Conservation (phyloP, 1,140 invertebrate genomes). For the Globodera rostochiensis region DNA sequence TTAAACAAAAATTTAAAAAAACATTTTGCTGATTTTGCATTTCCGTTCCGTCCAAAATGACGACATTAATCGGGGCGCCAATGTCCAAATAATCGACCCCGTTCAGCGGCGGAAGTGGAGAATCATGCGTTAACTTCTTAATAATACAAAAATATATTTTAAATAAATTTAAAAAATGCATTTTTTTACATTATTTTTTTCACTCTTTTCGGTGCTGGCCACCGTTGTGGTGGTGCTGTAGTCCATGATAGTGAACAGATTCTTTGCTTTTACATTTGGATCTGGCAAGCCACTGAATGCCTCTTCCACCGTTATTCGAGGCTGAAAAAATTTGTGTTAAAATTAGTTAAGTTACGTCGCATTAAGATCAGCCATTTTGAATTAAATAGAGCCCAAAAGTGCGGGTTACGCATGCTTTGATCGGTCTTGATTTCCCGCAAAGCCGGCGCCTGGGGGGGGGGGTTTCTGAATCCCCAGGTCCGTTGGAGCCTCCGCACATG, state of each 20-base stretch:
- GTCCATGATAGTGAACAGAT: not conserved
- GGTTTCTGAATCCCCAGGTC: no score
- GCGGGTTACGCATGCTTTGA: no score
- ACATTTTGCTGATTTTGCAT: not conserved
- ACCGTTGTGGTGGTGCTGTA: not conserved
- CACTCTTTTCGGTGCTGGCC: not conserved
- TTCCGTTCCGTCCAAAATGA: constrained; percentile 6
- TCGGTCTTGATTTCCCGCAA: no score
- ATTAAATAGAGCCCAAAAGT: no score
- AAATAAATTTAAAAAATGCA: not conserved
- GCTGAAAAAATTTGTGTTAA: constrained; percentile 3
- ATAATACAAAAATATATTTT: not conserved
- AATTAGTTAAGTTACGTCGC: no score
- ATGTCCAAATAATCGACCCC: not conserved
- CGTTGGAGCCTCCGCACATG: no score
- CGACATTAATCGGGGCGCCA: not conserved
- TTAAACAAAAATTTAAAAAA: not conserved
- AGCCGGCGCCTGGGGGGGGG: no score
- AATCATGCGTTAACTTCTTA: not conserved
- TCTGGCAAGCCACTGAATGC: constrained; percentile 6
- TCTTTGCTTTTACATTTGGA: not conserved
- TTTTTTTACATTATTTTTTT: not conserved
- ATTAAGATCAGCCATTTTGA: no score
- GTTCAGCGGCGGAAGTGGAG: not conserved
- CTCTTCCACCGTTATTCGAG: not conserved